Conservation (phyloP, 2,888 invertebrate species). For the Tipula vernalis region DNA sequence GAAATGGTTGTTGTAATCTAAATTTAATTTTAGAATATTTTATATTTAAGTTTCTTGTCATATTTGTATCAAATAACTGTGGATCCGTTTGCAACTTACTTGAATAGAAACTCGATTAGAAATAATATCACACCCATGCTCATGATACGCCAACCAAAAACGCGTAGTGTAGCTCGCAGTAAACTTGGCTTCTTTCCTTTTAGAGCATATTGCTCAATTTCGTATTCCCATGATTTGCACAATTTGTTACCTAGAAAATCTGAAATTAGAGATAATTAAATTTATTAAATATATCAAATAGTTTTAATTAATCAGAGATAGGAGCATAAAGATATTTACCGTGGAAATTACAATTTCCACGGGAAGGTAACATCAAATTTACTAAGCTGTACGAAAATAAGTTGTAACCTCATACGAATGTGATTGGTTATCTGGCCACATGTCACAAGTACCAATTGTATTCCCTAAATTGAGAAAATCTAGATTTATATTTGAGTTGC, state of each 20-base stretch:
- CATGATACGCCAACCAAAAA: slow-evolving; percentile 47
- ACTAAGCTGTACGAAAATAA: too few relatives aligned
- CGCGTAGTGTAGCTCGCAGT: slow-evolving; percentile 40
- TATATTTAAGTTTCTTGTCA: not conserved
- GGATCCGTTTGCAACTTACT: slow-evolving; percentile 23
- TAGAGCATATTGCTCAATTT: slow-evolving; percentile 34
- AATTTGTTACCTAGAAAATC: slow-evolving; percentile 44
- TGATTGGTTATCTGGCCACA: too few relatives aligned
- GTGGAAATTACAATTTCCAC: too few relatives aligned
- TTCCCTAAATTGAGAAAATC: too few relatives aligned
- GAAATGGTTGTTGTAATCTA: slow-evolving; percentile 15
- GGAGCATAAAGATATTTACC: not conserved
- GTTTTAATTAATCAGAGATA: not conserved
- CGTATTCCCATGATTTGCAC: slow-evolving; percentile 44
- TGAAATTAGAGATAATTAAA: slow-evolving; percentile 17
- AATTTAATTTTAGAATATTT: not conserved
- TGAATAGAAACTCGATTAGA: slow-evolving; percentile 47
- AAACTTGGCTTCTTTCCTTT: slow-evolving; percentile 39
- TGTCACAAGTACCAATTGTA: too few relatives aligned
- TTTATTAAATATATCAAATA: not conserved
- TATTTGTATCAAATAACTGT: not conserved
- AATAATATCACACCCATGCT: slow-evolving; percentile 45
- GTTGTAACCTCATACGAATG: too few relatives aligned
- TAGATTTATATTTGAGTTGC: too few relatives aligned
- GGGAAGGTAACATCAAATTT: too few relatives aligned